Conservation (phyloP, 2,888 invertebrate species). For the Cantharis lateralis region DNA sequence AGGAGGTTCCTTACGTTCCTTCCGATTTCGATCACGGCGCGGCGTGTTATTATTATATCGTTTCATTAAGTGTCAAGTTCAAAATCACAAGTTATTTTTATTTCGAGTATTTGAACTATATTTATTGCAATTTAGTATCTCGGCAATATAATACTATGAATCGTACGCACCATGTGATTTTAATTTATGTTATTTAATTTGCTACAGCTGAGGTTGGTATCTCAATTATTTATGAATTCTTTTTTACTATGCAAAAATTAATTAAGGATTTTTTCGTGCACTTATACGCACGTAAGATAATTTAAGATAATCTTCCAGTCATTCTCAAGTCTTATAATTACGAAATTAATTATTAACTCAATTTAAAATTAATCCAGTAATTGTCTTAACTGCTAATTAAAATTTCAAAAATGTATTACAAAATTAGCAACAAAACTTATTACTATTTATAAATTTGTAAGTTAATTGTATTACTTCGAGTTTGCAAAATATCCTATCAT, state of each 20-base stretch:
- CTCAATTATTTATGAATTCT: background rate
- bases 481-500: background rate
- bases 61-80: constrained; percentile 1
- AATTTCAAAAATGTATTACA: background rate
- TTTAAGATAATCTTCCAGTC: background rate
- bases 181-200: constrained; percentile 10
- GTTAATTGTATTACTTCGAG: background rate
- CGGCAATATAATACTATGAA: background rate
- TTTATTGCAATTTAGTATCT: background rate
- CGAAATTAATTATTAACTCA: background rate
- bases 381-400: background rate
- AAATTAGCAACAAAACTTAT: background rate
- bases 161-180: constrained; percentile 10
- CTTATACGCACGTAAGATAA: background rate
- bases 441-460: background rate
- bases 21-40: constrained; percentile 22
- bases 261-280: background rate
- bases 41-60: constrained; percentile 25
- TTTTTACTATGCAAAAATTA: background rate
- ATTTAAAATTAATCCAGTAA: background rate
- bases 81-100: background rate
- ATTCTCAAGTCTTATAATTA: background rate
- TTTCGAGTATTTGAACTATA: background rate
- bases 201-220: constrained; percentile 13
- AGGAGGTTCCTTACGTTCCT: constrained; percentile 28